Percentiles rank a stretch among this genome's conserved stretches.
Conservation (phyloP, 2,113 vertebrate genomes). For the Phalacrocorax brasilianus region DNA sequence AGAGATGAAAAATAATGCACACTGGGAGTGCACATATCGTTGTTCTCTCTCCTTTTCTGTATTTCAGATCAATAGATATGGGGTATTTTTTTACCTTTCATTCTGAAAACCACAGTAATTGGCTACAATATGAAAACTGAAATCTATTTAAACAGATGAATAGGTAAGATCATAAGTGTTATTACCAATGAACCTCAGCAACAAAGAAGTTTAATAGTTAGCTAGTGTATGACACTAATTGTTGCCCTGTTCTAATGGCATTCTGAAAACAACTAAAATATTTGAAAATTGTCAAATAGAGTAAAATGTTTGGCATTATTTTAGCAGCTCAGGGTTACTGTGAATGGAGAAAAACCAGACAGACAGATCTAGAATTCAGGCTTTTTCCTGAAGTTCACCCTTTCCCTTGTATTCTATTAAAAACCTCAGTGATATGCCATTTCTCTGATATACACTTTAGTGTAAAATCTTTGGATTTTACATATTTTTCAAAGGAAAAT, state of each 20-base stretch:
- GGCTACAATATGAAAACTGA: background rate
- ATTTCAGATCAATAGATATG: background rate
- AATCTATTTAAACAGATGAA: background rate
- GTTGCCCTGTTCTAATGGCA: background rate
- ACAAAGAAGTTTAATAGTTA: background rate
- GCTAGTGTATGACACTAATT: background rate
- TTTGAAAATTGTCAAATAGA: background rate
- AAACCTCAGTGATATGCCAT: background rate
- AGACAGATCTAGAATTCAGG: background rate
- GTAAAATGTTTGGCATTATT: background rate
- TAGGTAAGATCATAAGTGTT: background rate
- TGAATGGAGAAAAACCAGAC: background rate
- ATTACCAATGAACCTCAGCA: background rate
- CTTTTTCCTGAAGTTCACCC: background rate
- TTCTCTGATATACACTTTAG: background rate
- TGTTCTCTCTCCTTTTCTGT: background rate
- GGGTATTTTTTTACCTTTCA: background rate
- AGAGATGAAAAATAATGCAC: conserved; percentile 20
- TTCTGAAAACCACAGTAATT: background rate
- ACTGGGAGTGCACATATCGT: background rate
- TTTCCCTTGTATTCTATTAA: background rate
- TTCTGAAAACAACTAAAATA: background rate
- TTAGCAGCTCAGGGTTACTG: background rate
- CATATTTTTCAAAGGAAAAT: background rate
- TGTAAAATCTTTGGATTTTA: background rate